These are phyloP conservation scores for Falcaria lacertinaria DNA, from an alignment of 2,888 invertebrate genomes.

Conservation along the genomic window DNA sequence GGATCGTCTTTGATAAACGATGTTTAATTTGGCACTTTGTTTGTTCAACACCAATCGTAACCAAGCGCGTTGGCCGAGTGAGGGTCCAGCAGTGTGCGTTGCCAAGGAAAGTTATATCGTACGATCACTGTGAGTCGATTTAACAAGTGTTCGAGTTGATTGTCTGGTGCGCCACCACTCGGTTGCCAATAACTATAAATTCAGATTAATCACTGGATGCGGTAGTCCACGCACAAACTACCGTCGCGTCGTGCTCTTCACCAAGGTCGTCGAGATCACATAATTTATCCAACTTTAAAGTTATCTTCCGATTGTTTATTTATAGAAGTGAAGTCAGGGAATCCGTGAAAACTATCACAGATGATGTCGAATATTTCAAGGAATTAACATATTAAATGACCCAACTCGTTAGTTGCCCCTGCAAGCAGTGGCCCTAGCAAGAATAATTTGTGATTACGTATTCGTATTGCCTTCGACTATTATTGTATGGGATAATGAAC, in stretches of 20 bases:
- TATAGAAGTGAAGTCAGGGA: too few species aligned
- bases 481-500: too few species aligned
- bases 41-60: conserved; percentile 33
- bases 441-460: too few species aligned
- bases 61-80: conserved; percentile 28
- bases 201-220: conserved; percentile 51
- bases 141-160: conserved; percentile 60
- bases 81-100: conserved; percentile 29
- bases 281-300: too few species aligned
- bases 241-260: conserved; percentile 29
- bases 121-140: conserved; percentile 56
- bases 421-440: too few species aligned
- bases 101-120: conserved; percentile 61
- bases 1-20: conserved; percentile 25
- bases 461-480: too few species aligned
- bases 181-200: conserved; percentile 66
- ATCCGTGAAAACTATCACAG: too few species aligned
- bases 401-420: too few species aligned
- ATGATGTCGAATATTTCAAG: too few species aligned
- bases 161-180: conserved; percentile 44
- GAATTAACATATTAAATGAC: too few species aligned
- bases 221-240: conserved; percentile 34
- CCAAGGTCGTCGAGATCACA: conserved; percentile 28
- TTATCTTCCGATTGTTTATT: too few species aligned
- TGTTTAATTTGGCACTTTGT: conserved; percentile 56